A percentile compares a stretch with the other conserved stretches of the same genome.
These are phyloP conservation scores for Synanthedon andrenaeformis DNA, from an alignment of 2,888 invertebrate species.

Conservation along the genomic window DNA sequence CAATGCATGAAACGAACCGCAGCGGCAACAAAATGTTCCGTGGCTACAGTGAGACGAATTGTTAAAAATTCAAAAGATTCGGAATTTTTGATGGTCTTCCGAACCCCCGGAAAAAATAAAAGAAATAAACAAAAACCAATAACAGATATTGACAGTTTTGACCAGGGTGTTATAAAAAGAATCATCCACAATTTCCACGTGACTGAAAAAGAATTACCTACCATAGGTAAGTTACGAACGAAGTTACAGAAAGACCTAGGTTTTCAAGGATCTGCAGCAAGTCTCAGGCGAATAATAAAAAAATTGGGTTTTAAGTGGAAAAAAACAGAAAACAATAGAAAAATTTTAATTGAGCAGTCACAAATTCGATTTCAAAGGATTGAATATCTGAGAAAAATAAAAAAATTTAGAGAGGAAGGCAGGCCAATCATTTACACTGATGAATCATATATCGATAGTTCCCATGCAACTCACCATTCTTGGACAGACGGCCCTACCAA, in stretches of 20 bases:
- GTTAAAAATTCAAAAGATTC: too few species aligned
- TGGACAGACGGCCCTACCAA: conserved; percentile 4
- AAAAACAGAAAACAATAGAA: conserved; percentile 4
- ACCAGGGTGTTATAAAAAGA: too few species aligned
- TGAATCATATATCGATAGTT: conserved; percentile 7
- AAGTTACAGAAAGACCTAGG: conserved; percentile 2
- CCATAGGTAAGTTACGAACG: conserved; percentile 4
- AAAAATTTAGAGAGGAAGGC: conserved; percentile 6
- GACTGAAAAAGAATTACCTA: conserved; percentile 4
- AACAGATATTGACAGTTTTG: too few species aligned
- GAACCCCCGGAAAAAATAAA: not conserved
- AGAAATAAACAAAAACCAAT: too few species aligned
- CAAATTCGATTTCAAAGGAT: too few species aligned
- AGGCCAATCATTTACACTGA: conserved; percentile 9
- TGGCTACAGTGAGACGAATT: too few species aligned
- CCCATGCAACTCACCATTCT: conserved; percentile 3
- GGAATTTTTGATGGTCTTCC: too few species aligned
- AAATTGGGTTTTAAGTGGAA: conserved; percentile 2
- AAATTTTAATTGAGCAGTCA: too few species aligned
- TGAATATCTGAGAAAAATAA: conserved; percentile 1
- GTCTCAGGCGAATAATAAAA: conserved; percentile 2
- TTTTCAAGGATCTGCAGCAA: conserved; percentile 1
- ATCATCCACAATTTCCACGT: too few species aligned
- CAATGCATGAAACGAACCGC: too few species aligned
- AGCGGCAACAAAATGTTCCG: too few species aligned